Conservation (phyloP, 2,888 invertebrate species). For the Napeogenes sylphis region DNA sequence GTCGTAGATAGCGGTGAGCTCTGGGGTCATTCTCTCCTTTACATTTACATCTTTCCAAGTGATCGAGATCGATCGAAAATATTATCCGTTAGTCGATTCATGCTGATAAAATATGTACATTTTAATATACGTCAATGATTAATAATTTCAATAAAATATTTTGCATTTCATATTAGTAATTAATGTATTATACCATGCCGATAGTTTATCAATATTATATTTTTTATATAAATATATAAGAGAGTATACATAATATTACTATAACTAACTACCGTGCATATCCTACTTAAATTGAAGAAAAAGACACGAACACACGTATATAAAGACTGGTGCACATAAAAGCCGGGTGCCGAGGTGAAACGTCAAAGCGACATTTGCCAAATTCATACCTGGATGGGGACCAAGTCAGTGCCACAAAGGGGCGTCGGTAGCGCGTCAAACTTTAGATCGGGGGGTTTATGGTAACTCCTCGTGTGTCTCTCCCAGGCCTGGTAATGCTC, state of each 20-base stretch:
- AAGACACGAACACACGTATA: constrained; percentile 41
- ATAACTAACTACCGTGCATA: constrained; percentile 55
- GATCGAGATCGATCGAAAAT: constrained; percentile 19
- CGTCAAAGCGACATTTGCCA: constrained; percentile 59
- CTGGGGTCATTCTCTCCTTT: background rate
- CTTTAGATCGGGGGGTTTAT: constrained; percentile 76
- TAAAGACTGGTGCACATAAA: constrained; percentile 61
- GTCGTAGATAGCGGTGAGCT: constrained; percentile 4
- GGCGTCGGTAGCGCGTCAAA: constrained; percentile 73
- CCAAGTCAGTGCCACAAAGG: constrained; percentile 72
- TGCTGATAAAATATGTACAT: constrained; percentile 18
- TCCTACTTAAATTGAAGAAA: constrained; percentile 24
- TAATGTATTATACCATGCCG: constrained; percentile 14
- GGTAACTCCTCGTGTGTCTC: constrained; percentile 79
- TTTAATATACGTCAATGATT: constrained; percentile 8
- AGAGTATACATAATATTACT: constrained; percentile 17
- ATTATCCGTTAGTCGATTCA: constrained; percentile 9
- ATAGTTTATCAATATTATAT: background rate
- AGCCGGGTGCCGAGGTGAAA: constrained; percentile 68
- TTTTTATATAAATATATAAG: too few species aligned
- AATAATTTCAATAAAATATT: constrained; percentile 10
- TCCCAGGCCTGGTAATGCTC: constrained; percentile 84
- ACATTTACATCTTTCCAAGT: constrained; percentile 18
- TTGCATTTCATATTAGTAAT: constrained; percentile 12
- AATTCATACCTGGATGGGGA: constrained; percentile 76